phyloP scores from a whole-genome alignment of 2,113 vertebrate species.

The Spizaetus ornatus region DNA sequence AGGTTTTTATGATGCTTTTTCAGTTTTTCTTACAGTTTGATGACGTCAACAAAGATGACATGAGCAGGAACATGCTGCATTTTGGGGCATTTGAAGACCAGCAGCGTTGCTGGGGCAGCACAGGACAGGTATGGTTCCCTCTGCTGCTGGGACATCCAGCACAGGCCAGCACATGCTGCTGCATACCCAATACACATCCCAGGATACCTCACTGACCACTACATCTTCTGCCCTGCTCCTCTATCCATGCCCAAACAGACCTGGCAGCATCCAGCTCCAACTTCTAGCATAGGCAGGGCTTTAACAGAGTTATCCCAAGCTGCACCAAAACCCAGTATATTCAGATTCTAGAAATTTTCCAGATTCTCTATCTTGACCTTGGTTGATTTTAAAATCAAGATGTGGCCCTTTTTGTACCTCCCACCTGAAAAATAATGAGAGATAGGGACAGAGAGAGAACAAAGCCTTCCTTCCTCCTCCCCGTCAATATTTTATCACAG shows the following conservation, averaged over 20 bases:
- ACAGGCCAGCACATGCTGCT: not conserved
- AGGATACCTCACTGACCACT: not conserved
- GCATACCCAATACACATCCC: accelerated
- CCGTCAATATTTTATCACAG: constrained; percentile 39
- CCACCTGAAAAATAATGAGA: not conserved
- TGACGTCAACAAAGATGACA: not conserved
- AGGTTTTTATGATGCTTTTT: not conserved
- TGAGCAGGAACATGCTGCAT: not conserved
- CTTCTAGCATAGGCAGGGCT: not conserved
- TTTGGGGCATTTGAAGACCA: not conserved
- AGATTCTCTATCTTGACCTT: not conserved
- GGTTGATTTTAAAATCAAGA: not conserved
- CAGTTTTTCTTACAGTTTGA: not conserved
- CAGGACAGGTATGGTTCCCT: not conserved
- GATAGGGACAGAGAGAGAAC: not conserved
- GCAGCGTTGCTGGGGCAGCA: not conserved
- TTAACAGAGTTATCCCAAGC: not conserved
- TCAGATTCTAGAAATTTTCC: not conserved
- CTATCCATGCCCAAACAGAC: accelerated
- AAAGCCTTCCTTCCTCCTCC: constrained; percentile 45
- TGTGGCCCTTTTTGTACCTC: not conserved
- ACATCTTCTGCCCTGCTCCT: not conserved
- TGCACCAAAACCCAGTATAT: not conserved
- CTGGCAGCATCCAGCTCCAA: not conserved
- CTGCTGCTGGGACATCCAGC: not conserved